Percentiles rank a stretch among this genome's conserved stretches.
Conservation (phyloP, 2,113 vertebrate genomes). For the Notothenia coriiceps region DNA sequence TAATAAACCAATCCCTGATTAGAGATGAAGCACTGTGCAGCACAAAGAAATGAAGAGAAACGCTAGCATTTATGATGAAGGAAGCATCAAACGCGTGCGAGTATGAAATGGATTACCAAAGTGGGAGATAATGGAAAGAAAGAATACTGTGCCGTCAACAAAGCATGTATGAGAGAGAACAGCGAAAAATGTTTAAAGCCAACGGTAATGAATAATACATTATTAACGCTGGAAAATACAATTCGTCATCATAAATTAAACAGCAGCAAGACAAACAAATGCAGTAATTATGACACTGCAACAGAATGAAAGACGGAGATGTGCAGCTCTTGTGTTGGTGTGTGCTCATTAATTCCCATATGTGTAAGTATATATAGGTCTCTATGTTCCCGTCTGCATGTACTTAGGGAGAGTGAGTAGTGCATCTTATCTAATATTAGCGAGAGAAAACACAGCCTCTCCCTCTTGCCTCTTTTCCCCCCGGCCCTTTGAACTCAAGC, state of each 20-base stretch:
- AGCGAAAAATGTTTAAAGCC: slow-evolving; percentile 53
- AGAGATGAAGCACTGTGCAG: slow-evolving; percentile 40
- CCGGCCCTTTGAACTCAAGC: slow-evolving; percentile 70
- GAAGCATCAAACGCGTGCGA: slow-evolving; percentile 35
- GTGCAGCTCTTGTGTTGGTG: slow-evolving; percentile 35
- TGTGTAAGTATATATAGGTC: slow-evolving; percentile 36
- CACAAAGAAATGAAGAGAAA: slow-evolving; percentile 45
- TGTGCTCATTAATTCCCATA: slow-evolving; percentile 42
- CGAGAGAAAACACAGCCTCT: slow-evolving; percentile 51
- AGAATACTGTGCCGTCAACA: slow-evolving; percentile 45
- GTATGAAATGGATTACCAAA: slow-evolving; percentile 61
- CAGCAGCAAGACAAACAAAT: slow-evolving; percentile 65
- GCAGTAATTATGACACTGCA: slow-evolving; percentile 67
- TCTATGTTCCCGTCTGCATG: slow-evolving; percentile 54
- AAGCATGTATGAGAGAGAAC: slow-evolving; percentile 43
- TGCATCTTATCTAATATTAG: slow-evolving; percentile 71
- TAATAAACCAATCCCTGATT: slow-evolving; percentile 46
- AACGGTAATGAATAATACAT: slow-evolving; percentile 74
- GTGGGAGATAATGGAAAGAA: slow-evolving; percentile 56
- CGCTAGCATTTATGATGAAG: slow-evolving; percentile 22
- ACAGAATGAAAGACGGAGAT: slow-evolving; percentile 48
- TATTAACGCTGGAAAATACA: slow-evolving; percentile 69
- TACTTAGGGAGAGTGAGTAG: slow-evolving; percentile 42
- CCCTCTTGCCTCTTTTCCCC: slow-evolving; percentile 24
- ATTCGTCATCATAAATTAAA: slow-evolving; percentile 70